Evolutionary conservation across 2,888 invertebrate species (phyloP).

Genomic region (Tineola bisselliella): DNA sequence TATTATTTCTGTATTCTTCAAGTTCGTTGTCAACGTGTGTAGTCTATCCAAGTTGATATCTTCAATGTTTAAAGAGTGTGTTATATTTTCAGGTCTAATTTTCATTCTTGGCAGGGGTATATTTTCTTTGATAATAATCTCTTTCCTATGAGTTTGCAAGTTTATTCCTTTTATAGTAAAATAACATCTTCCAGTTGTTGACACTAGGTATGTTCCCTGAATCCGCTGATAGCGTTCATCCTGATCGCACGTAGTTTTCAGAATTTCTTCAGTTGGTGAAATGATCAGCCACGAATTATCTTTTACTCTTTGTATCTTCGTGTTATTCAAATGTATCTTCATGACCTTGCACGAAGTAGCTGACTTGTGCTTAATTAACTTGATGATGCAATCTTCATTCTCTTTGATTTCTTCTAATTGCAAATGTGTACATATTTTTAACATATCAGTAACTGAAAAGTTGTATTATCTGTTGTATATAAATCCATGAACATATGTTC

Average conservation of each 20-base stretch:
- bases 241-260: neutral
- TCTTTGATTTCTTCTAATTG: neutral
- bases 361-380: neutral
- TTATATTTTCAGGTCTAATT: too few species aligned
- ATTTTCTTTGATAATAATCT: neutral
- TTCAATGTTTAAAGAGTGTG: neutral
- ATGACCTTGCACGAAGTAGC: neutral
- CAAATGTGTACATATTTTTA: neutral
- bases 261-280: neutral
- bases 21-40: neutral
- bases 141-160: neutral
- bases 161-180: neutral
- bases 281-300: slow-evolving; percentile 9
- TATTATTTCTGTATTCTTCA: too few species aligned
- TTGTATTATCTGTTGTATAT: too few species aligned
- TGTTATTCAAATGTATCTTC: neutral
- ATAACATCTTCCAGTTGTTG: neutral
- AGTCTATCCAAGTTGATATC: neutral
- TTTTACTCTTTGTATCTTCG: neutral
- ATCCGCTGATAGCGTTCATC: neutral
- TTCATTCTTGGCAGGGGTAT: neutral
- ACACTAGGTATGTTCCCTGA: neutral
- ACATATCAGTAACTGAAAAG: neutral
- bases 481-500: too few species aligned
- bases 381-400: neutral